phyloP scores from a whole-genome alignment of 2,113 vertebrate species.

The Dicentrarchus labrax region DNA sequence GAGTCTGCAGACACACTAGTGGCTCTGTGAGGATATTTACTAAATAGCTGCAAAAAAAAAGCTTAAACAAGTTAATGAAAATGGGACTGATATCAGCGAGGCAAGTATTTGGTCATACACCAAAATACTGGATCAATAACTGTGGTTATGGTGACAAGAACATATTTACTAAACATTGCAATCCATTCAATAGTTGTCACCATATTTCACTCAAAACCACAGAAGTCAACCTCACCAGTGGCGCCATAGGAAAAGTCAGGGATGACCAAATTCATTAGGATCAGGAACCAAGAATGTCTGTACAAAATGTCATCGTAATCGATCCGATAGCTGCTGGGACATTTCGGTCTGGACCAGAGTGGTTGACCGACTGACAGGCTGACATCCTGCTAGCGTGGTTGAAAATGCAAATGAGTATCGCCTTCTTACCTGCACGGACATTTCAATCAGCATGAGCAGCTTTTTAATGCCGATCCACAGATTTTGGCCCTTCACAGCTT shows the following conservation, averaged over 20 bases:
- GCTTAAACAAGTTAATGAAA: neutral
- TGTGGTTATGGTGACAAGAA: too few species aligned
- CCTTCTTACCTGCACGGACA: slow-evolving; percentile 92
- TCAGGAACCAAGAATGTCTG: too few species aligned
- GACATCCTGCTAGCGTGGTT: neutral
- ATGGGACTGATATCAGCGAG: neutral
- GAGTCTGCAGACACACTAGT: neutral
- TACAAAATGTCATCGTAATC: neutral
- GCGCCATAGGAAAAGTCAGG: neutral
- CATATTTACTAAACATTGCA: too few species aligned
- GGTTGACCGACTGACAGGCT: neutral
- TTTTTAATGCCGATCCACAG: slow-evolving; percentile 98
- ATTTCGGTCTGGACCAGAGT: neutral
- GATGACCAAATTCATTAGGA: neutral
- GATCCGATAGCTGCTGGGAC: neutral
- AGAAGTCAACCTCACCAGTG: neutral
- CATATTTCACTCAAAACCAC: too few species aligned
- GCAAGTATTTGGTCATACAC: neutral
- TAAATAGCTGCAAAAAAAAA: too few species aligned
- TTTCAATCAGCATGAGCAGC: slow-evolving; percentile 97
- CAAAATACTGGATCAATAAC: neutral
- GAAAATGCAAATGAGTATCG: neutral
- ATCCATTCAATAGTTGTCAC: too few species aligned
- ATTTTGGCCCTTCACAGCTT: slow-evolving; percentile 86
- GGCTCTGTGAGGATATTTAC: neutral